Evolutionary conservation across 2,113 vertebrate genomes (phyloP).

Genomic region (Tringa solitaria): DNA sequence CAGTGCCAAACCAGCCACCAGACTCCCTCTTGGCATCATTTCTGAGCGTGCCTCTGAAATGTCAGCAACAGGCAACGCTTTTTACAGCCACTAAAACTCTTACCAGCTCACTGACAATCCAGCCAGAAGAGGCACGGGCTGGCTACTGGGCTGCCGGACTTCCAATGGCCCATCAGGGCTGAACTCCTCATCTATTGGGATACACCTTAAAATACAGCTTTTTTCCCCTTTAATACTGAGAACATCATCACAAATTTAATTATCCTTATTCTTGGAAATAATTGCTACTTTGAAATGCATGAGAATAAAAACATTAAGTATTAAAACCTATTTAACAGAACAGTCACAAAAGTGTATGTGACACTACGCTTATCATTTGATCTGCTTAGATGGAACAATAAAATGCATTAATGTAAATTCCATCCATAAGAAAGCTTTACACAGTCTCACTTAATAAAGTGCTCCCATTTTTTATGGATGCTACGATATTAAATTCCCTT

Average conservation of each 20-base stretch:
- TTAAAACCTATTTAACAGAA: conserved; percentile 12
- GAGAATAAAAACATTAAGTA: background rate
- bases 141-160: rapidly evolving
- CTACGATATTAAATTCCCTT: background rate
- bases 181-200: background rate
- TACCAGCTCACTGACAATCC: background rate
- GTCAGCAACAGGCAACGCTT: background rate
- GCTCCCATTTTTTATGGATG: conserved; percentile 8
- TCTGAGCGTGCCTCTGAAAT: background rate
- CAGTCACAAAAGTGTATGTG: background rate
- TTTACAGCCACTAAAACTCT: background rate
- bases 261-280: conserved; percentile 8
- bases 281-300: background rate
- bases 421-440: conserved; percentile 1
- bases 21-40: background rate
- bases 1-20: background rate
- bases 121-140: rapidly evolving
- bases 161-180: background rate
- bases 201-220: background rate
- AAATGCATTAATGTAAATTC: background rate
- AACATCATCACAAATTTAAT: background rate
- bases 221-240: background rate
- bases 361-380: background rate
- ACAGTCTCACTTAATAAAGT: background rate
- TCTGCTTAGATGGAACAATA: background rate